These are phyloP conservation scores for Luperina nickerlii DNA, from an alignment of 2,888 invertebrate species.

Conservation along the genomic window DNA sequence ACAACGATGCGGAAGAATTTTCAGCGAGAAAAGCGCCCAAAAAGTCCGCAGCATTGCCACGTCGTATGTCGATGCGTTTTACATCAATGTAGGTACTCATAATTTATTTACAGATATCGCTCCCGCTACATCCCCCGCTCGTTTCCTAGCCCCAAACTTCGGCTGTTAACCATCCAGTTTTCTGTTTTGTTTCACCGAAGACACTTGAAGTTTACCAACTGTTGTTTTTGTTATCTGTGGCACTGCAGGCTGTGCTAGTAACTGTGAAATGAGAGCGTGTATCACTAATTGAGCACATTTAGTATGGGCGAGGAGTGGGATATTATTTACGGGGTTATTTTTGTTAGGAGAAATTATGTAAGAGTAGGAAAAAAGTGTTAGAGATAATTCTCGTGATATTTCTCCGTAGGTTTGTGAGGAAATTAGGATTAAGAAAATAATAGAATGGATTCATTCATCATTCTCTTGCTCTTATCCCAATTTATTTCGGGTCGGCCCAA, in stretches of 20 bases:
- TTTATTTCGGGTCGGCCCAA: no score
- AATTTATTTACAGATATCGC: background rate
- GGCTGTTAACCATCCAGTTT: conserved; percentile 58
- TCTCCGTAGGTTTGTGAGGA: background rate
- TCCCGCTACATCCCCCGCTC: background rate
- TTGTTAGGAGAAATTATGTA: background rate
- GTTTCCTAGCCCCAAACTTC: conserved; percentile 23
- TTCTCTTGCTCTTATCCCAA: no score
- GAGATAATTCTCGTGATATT: background rate
- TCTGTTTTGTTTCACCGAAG: conserved; percentile 58
- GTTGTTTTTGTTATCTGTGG: conserved; percentile 56
- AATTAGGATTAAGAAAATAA: no score
- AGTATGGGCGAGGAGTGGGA: background rate
- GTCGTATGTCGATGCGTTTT: background rate
- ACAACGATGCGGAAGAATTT: background rate
- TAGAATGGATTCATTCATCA: no score
- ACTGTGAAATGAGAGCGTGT: conserved; percentile 24
- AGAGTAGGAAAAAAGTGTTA: background rate
- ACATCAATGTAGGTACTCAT: background rate
- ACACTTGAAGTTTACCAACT: conserved; percentile 58
- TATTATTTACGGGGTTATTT: conserved; percentile 22
- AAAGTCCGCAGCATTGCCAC: background rate
- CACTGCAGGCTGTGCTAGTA: conserved; percentile 7
- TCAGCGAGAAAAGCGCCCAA: background rate
- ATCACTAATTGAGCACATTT: conserved; percentile 48